Evolutionary conservation across 2,888 invertebrate genomes (phyloP).

Genomic region (Acanthosoma haemorrhoidale): DNA sequence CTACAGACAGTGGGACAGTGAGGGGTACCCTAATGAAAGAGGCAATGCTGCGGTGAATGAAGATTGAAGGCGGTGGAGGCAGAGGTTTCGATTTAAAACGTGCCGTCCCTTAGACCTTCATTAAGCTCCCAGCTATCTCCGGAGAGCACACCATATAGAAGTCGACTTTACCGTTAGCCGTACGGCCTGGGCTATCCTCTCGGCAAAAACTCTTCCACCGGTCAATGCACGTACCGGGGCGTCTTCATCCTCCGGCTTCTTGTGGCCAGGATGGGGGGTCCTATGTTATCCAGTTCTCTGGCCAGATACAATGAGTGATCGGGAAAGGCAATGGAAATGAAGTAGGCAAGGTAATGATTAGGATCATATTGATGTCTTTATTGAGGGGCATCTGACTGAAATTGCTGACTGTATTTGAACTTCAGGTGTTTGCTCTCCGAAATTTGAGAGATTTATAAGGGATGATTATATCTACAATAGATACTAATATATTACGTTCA

Average conservation of each 20-base stretch:
- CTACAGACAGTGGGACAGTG: not conserved
- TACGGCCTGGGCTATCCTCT: not conserved
- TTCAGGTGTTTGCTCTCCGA: too few species aligned
- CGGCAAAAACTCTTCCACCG: not conserved
- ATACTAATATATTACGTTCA: too few species aligned
- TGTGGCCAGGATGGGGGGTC: not conserved
- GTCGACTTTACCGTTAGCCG: not conserved
- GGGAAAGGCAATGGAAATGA: too few species aligned
- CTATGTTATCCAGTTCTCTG: too few species aligned
- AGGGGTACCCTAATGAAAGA: not conserved
- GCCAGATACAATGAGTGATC: too few species aligned
- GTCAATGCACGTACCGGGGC: not conserved
- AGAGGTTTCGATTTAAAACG: constrained; percentile 16
- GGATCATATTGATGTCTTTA: too few species aligned
- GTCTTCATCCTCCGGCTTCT: not conserved
- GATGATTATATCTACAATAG: too few species aligned
- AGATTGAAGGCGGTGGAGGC: not conserved
- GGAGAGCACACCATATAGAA: not conserved
- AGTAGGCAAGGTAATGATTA: too few species aligned
- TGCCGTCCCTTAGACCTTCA: constrained; percentile 4
- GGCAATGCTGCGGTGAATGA: not conserved
- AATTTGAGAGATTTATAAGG: too few species aligned
- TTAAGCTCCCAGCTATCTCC: constrained; percentile 7
- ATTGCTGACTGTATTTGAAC: too few species aligned
- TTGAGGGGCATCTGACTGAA: too few species aligned